Conservation (phyloP, 2,113 vertebrate genomes). For the Indri indri region DNA sequence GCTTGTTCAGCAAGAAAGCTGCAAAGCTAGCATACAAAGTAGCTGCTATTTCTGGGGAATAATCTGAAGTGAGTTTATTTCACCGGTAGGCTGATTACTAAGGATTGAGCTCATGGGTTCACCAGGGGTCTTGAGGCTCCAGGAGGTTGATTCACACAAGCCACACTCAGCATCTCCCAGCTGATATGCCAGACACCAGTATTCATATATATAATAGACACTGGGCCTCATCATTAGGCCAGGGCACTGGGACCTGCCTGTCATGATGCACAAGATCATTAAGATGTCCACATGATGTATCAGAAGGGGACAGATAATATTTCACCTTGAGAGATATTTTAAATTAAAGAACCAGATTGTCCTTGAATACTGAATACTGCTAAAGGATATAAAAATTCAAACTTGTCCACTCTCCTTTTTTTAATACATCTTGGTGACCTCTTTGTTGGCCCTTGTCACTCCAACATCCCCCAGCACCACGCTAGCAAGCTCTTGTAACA, state of each 20-base stretch:
- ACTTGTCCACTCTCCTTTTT: background rate
- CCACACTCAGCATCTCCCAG: background rate
- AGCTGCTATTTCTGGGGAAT: background rate
- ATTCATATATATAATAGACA: background rate
- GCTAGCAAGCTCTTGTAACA: background rate
- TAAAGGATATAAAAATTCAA: background rate
- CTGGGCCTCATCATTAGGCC: background rate
- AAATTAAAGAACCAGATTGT: slow-evolving; percentile 1
- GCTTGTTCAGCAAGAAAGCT: background rate
- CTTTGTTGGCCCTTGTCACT: background rate
- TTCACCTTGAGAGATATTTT: background rate
- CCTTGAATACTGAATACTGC: background rate
- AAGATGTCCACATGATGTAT: background rate
- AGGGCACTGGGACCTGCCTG: background rate
- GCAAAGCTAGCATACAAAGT: background rate
- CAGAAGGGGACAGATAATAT: background rate
- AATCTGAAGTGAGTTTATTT: background rate
- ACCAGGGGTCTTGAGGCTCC: background rate
- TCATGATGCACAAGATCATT: background rate
- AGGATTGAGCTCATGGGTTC: background rate
- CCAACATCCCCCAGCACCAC: background rate
- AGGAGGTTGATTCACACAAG: background rate
- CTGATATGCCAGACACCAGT: background rate
- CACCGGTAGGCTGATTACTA: background rate
- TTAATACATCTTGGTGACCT: background rate